A percentile compares a stretch with the other conserved stretches of the same genome.
Conservation (phyloP, 2,888 invertebrate species). For the Tyria jacobaeae region DNA sequence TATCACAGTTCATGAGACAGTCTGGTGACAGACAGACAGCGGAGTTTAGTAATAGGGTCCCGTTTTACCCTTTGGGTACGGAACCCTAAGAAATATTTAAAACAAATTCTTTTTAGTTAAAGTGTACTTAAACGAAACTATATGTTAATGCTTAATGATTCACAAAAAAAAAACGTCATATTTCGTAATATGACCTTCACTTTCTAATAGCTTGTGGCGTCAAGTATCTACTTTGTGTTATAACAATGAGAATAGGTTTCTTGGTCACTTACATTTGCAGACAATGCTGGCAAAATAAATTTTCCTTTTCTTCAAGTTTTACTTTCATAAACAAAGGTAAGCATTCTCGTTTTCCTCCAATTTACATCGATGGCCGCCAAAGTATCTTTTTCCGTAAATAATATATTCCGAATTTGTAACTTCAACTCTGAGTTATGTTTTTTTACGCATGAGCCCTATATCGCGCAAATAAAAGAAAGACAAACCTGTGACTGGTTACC, state of each 20-base stretch:
- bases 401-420: background rate
- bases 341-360: background rate
- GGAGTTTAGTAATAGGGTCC: too few relatives aligned
- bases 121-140: conserved; percentile 1
- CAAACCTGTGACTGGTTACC: too few relatives aligned
- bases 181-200: conserved; percentile 11
- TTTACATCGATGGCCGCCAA: background rate
- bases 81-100: too few relatives aligned
- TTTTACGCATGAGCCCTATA: too few relatives aligned
- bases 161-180: conserved; percentile 3
- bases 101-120: too few relatives aligned
- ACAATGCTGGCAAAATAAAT: background rate
- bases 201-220: conserved; percentile 8
- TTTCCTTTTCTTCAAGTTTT: background rate
- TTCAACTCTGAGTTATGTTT: background rate
- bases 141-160: conserved; percentile 5
- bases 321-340: background rate
- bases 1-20: too few relatives aligned
- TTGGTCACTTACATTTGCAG: conserved; percentile 4
- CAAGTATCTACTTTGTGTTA: conserved; percentile 9
- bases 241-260: background rate
- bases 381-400: background rate
- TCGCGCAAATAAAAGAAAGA: too few relatives aligned
- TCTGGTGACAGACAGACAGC: too few relatives aligned
- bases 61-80: too few relatives aligned